phyloP scores from a whole-genome alignment of 2,113 vertebrate genomes.

The Carettochelys insculpta region DNA sequence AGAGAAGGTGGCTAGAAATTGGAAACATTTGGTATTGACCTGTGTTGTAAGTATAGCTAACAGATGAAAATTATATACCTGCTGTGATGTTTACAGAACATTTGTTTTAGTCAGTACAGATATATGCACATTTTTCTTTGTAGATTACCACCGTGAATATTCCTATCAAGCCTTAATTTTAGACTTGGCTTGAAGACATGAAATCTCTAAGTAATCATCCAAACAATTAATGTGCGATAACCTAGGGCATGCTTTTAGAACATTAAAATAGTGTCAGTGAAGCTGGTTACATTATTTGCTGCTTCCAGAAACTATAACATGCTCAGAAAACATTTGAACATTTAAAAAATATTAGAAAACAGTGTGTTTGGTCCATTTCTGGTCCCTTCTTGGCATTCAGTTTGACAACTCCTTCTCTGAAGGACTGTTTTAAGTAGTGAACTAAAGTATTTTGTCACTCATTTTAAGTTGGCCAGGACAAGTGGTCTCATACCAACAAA shows the following conservation, averaged over 20 bases:
- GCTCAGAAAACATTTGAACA: neutral
- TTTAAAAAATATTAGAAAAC: neutral
- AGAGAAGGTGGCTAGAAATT: neutral
- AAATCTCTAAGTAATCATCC: neutral
- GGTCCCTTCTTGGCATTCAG: neutral
- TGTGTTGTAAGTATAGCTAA: neutral
- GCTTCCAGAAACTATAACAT: neutral
- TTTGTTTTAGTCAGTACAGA: neutral
- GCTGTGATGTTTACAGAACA: neutral
- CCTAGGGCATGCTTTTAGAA: neutral
- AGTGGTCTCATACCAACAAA: neutral
- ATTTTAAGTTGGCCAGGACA: neutral
- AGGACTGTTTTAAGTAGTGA: neutral
- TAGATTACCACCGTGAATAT: neutral
- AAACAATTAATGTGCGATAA: neutral
- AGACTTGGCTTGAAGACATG: neutral
- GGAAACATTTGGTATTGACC: neutral
- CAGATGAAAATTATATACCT: neutral
- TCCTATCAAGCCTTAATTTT: neutral
- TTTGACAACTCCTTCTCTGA: neutral
- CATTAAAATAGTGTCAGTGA: neutral
- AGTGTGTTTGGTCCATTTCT: neutral
- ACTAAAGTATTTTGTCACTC: neutral
- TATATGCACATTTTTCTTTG: neutral
- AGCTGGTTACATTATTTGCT: neutral